Percentiles rank a stretch among this genome's conserved stretches.
These are phyloP conservation scores for Cryptocephalus primarius DNA, from an alignment of 2,888 invertebrate species.

Conservation along the genomic window DNA sequence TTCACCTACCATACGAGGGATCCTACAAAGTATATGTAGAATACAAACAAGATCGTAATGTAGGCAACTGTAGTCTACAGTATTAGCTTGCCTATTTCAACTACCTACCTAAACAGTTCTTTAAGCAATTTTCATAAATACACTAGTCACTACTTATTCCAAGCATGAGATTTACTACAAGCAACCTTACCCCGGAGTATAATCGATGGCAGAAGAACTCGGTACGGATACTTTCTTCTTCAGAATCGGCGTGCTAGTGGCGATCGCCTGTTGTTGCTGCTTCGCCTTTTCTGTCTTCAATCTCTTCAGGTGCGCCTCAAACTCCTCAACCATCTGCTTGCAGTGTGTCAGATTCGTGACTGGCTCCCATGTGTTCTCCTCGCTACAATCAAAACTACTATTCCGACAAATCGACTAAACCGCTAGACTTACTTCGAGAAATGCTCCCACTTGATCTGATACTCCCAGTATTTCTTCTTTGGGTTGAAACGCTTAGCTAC, in stretches of 20 bases:
- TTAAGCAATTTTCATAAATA: no score
- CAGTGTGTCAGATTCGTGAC: conserved; percentile 65
- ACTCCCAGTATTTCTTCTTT: conserved; percentile 63
- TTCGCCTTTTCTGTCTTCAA: conserved; percentile 43
- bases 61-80: no score
- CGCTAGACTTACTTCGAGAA: conserved; percentile 45
- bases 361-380: conserved; percentile 80
- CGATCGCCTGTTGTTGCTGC: conserved; percentile 34
- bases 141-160: no score
- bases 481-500: conserved; percentile 76
- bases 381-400: conserved; percentile 36
- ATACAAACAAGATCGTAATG: no score
- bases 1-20: no score
- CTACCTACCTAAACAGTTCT: no score
- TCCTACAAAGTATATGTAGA: no score
- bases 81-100: no score
- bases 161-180: no score
- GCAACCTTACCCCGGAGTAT: neutral
- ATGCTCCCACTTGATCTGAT: conserved; percentile 78
- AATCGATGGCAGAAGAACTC: conserved; percentile 2
- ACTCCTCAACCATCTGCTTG: conserved; percentile 65
- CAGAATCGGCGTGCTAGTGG: conserved; percentile 2
- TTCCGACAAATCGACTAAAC: neutral
- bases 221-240: neutral
- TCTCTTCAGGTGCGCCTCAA: conserved; percentile 66